Base-by-base conservation (phyloP, 1,140 invertebrate species). In the Drosophila novamexicana region DNA sequence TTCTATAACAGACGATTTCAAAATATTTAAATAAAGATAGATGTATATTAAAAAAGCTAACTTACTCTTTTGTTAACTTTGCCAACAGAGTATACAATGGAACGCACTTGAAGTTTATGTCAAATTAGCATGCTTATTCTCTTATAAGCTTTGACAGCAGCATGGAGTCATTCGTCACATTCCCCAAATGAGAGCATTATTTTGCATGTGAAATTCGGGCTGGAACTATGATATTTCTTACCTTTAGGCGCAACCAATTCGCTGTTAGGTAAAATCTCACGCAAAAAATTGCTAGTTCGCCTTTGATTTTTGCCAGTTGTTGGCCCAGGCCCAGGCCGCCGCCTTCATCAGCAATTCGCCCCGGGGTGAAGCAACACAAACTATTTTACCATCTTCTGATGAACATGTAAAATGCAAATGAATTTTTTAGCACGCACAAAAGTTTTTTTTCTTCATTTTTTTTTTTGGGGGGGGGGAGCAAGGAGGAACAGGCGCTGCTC, bases 321-420 rank as follows among this genome's bases (percentile, higher is more conserved):
- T 29, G 18, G 8, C 16, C 8, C 47, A 40, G 7, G 3, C 22
- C 22, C 22, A 22, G 22, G 22, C 22, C 22, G 42, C 32, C 22
- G n/a, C 2, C n/a, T 14, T 22, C 56, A 42, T 62, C 45, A 14
- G 62, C 18, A 12, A 34, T 40, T 64, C 22, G 49, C 39, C 18
- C 42, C 16, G 37, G 36, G 29, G 37, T 9, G 34, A 45, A 77
- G 74, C 79, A 63, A 77, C 79, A 81, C 42, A 49, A 82, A 82
- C 79, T 82, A 64, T 69, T 62, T 63, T 57, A 42, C 58, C 61
- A 62, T 61, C 76, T 74, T 50, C 62, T 73, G 72, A 73, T 75
- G 70, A 78, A 80, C 66, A 73, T 83, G 81, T 80, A 75, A 81
- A 81, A 85, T 85, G 81, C 79, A 85, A 81, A 81, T 66, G 78